phyloP scores from a whole-genome alignment of 2,888 invertebrate genomes.

The Phyllotreta cruciferae region DNA sequence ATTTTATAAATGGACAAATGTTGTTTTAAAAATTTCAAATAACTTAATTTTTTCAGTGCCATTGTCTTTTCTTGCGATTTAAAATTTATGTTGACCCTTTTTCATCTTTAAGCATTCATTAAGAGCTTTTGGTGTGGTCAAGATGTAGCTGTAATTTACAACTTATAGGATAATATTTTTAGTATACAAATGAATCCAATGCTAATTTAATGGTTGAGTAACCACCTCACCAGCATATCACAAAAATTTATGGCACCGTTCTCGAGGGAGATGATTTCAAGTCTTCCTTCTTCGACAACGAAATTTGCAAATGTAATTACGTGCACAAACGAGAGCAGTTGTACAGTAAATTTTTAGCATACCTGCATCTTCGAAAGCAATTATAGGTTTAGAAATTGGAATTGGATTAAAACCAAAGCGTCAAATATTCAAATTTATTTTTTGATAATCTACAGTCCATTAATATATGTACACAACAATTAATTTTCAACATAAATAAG shows the following conservation, averaged over 20 bases:
- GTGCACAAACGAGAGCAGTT: too few species aligned
- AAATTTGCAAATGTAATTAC: slow-evolving; percentile 11
- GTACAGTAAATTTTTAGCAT: too few species aligned
- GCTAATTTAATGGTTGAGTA: slow-evolving; percentile 25
- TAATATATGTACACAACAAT: slow-evolving; percentile 59
- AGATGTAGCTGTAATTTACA: too few species aligned
- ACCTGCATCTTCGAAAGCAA: slow-evolving; percentile 22
- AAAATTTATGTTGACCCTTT: too few species aligned
- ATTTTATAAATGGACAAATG: slow-evolving; percentile 1
- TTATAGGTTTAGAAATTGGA: background rate
- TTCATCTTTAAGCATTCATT: too few species aligned
- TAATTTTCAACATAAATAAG: slow-evolving; percentile 48
- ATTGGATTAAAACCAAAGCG: slow-evolving; percentile 19
- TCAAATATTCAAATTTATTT: slow-evolving; percentile 45
- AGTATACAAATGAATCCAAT: slow-evolving; percentile 17
- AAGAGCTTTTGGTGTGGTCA: too few species aligned
- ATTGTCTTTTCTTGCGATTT: too few species aligned
- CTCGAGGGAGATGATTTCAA: slow-evolving; percentile 17
- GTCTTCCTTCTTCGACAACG: slow-evolving; percentile 37
- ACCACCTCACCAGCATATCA: slow-evolving; percentile 40
- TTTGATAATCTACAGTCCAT: slow-evolving; percentile 56
- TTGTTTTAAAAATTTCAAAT: background rate
- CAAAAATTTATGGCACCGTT: slow-evolving; percentile 31
- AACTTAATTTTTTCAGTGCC: background rate
- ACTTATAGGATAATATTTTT: background rate